These are phyloP conservation scores for Pollimyrus isidori DNA, from an alignment of 2,113 vertebrate genomes.

Conservation along the genomic window DNA sequence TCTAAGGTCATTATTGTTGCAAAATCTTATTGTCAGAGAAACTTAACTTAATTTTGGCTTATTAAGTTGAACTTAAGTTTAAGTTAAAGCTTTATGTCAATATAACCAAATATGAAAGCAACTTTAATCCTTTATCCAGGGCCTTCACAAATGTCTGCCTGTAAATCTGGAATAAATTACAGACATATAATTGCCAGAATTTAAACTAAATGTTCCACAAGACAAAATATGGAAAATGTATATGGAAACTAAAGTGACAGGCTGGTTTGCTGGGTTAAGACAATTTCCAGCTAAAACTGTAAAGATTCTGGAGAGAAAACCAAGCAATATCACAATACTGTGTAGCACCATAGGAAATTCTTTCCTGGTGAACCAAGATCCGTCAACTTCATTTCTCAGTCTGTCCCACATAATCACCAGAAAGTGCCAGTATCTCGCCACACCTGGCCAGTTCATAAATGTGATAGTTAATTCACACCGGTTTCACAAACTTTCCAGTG, in stretches of 20 bases:
- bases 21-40: neutral
- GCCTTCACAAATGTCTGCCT: neutral
- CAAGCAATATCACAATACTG: neutral
- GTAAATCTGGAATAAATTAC: neutral
- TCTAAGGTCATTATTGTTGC: neutral
- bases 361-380: neutral
- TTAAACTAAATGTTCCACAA: neutral
- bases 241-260: neutral
- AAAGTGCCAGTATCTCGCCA: neutral
- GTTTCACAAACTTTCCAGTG: neutral
- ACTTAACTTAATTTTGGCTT: neutral
- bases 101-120: neutral
- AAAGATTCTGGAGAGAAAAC: neutral
- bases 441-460: neutral
- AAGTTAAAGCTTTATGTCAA: neutral
- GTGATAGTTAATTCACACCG: neutral
- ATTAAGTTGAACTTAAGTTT: neutral
- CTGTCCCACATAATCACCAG: neutral
- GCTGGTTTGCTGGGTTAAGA: neutral
- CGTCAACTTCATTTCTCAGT: neutral
- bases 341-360: neutral
- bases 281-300: neutral
- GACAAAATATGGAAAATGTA: neutral
- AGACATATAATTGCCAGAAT: neutral
- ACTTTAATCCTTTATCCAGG: neutral